phyloP scores from a whole-genome alignment of 2,113 vertebrate species.

The Prunella fulvescens region DNA sequence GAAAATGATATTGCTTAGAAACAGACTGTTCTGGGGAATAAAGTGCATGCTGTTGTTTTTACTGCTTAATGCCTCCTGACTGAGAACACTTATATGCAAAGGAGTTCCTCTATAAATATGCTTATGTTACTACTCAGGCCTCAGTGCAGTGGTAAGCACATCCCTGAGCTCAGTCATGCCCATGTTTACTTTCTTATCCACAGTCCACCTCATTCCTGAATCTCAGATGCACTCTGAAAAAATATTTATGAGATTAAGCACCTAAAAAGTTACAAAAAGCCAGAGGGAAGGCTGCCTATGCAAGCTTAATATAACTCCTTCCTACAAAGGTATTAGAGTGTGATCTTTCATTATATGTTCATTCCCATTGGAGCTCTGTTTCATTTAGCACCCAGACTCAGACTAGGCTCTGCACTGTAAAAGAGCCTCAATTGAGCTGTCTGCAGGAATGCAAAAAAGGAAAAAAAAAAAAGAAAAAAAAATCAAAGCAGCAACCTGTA shows the following conservation, averaged over 20 bases:
- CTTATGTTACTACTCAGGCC: neutral
- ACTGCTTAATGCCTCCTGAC: constrained; percentile 15
- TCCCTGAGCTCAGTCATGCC: neutral
- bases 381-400: neutral
- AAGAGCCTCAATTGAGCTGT: neutral
- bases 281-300: neutral
- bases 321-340: neutral
- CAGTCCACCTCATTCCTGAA: neutral
- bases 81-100: neutral
- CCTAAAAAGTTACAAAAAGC: neutral
- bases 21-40: neutral
- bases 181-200: neutral
- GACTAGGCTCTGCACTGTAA: neutral
- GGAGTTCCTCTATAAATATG: neutral
- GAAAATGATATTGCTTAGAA: constrained; percentile 10
- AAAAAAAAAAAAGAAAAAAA: neutral
- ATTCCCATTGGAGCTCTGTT: neutral
- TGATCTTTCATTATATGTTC: neutral
- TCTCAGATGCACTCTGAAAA: neutral
- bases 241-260: neutral
- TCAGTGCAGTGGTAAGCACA: neutral
- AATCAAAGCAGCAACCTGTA: neutral
- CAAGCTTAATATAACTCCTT: neutral
- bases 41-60: constrained; percentile 7
- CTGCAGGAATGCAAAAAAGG: neutral